Conservation (phyloP, 2,888 invertebrate species). For the Drosophila neutralis region DNA sequence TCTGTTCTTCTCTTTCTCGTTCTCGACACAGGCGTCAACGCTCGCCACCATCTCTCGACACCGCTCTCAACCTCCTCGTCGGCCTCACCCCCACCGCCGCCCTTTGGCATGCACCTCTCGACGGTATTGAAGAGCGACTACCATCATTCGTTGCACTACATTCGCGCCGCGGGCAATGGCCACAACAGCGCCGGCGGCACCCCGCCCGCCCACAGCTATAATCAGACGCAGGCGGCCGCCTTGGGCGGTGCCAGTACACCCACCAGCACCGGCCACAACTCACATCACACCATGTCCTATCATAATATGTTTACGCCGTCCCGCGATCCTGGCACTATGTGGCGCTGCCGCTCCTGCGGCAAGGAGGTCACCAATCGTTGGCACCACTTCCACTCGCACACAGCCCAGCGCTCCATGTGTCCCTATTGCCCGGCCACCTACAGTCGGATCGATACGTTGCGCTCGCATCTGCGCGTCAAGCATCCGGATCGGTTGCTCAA, state of each 20-base stretch:
- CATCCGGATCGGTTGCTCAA: conserved; percentile 86
- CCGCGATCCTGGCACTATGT: conserved; percentile 89
- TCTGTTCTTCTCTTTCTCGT: conserved; percentile 84
- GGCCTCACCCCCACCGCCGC: conserved; percentile 82
- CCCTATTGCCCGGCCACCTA: conserved; percentile 94
- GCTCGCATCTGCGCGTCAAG: conserved; percentile 92
- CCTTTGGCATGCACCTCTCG: conserved; percentile 83
- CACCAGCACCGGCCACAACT: conserved; percentile 76
- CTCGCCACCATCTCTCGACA: conserved; percentile 83
- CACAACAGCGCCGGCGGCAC: conserved; percentile 62
- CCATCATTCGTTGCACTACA: conserved; percentile 82
- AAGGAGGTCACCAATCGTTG: conserved; percentile 95
- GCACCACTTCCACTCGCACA: conserved; percentile 95
- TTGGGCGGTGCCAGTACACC: conserved; percentile 58
- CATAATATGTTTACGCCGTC: conserved; percentile 93
- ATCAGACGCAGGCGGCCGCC: conserved; percentile 63
- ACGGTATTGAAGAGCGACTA: conserved; percentile 83
- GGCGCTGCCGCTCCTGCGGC: conserved; percentile 93
- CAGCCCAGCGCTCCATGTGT: conserved; percentile 91
- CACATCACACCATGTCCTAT: conserved; percentile 88
- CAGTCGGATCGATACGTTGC: conserved; percentile 94
- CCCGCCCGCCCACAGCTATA: conserved; percentile 73
- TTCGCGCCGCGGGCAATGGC: conserved; percentile 76
- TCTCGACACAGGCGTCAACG: conserved; percentile 84
- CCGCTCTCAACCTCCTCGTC: conserved; percentile 83